A percentile compares a stretch with the other conserved stretches of the same genome.
These are phyloP conservation scores for Chrysopa pallens DNA, from an alignment of 1,140 invertebrate species.

Conservation along the genomic window DNA sequence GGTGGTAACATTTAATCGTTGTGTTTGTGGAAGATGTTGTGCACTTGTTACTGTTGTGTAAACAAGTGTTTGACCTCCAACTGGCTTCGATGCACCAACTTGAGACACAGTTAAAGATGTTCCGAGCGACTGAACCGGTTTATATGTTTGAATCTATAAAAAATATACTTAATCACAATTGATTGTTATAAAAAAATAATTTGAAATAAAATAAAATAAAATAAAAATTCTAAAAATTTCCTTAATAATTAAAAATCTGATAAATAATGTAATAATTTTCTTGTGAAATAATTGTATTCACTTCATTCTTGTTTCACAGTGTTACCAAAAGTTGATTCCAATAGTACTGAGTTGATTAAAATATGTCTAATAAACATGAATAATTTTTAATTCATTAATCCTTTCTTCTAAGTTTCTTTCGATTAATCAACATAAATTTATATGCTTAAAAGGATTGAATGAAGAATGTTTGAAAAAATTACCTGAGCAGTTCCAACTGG, in stretches of 20 bases:
- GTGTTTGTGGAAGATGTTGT: conserved; percentile 14
- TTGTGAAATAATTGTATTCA: too few relatives aligned
- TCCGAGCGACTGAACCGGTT: conserved; percentile 15
- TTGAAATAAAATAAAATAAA: background rate
- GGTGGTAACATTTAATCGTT: conserved; percentile 10
- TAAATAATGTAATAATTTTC: background rate
- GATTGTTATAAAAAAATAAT: background rate
- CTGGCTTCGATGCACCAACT: conserved; percentile 10
- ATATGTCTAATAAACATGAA: too few relatives aligned
- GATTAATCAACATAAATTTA: too few relatives aligned
- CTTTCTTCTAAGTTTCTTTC: too few relatives aligned
- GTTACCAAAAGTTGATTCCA: too few relatives aligned
- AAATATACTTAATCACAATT: background rate
- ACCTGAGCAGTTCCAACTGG: conserved; percentile 10
- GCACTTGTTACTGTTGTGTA: conserved; percentile 14
- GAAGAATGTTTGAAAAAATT: background rate
- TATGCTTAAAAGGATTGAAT: too few relatives aligned
- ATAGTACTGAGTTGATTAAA: too few relatives aligned
- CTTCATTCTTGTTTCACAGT: too few relatives aligned
- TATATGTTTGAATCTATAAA: conserved; percentile 18
- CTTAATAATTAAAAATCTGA: background rate
- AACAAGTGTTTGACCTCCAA: conserved; percentile 19
- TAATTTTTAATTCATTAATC: too few relatives aligned
- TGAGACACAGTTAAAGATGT: conserved; percentile 18
- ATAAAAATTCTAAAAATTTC: background rate